Conservation (phyloP, 2,888 invertebrate genomes). For the Hedya salicella region DNA sequence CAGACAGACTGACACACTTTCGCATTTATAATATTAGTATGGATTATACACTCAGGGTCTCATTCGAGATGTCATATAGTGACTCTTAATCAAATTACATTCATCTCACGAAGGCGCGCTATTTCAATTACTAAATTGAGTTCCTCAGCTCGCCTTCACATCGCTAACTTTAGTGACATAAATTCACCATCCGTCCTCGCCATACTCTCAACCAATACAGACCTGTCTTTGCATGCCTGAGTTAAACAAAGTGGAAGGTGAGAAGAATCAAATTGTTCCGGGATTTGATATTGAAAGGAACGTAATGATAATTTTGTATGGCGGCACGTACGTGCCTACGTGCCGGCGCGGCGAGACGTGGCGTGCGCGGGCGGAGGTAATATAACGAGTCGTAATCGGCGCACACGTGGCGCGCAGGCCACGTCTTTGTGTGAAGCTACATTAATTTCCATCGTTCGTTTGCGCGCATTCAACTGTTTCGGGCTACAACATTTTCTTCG, state of each 20-base stretch:
- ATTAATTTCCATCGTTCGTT: background rate
- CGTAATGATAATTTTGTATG: slow-evolving; percentile 29
- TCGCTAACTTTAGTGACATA: background rate
- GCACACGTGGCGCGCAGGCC: background rate
- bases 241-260: slow-evolving; percentile 20
- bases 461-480: background rate
- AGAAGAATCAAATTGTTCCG: slow-evolving; percentile 18
- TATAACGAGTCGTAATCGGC: slow-evolving; percentile 3
- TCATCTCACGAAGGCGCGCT: too few species aligned
- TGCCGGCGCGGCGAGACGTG: slow-evolving; percentile 5
- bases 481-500: background rate
- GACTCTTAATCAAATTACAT: too few species aligned
- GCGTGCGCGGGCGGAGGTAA: slow-evolving; percentile 2
- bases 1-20: too few species aligned
- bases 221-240: background rate
- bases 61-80: too few species aligned
- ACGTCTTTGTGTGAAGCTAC: background rate
- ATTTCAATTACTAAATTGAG: too few species aligned
- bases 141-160: background rate
- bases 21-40: too few species aligned
- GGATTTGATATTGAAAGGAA: slow-evolving; percentile 31
- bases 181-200: background rate
- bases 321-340: slow-evolving; percentile 20
- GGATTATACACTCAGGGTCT: too few species aligned
- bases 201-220: background rate